Evolutionary conservation across 2,797 vertebrate genomes (phyloP).

Genomic region (Podargus strigoides): DNA sequence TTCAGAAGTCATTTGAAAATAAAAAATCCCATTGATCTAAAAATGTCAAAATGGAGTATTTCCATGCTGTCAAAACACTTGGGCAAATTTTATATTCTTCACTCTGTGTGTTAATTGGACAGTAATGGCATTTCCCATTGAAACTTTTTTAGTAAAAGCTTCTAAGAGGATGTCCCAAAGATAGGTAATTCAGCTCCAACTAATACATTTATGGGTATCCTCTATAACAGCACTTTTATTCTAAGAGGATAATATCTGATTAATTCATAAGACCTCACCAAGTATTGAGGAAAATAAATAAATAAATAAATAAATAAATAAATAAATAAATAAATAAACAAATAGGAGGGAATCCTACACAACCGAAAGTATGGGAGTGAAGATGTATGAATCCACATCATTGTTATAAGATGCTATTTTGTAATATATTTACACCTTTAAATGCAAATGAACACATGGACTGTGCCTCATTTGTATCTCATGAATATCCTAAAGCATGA

Average conservation of each 20-base stretch:
- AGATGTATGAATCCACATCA: not conserved
- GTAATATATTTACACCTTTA: not conserved
- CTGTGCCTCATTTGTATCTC: not conserved
- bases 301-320: too few relatives aligned
- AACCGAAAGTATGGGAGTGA: not conserved
- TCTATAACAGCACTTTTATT: not conserved
- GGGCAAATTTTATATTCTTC: not conserved
- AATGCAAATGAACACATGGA: not conserved
- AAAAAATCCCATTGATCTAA: not conserved
- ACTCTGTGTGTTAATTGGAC: not conserved
- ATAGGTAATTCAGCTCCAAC: not conserved
- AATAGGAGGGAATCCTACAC: rapidly evolving
- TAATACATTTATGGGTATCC: not conserved
- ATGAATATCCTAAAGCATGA: not conserved
- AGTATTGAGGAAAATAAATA: not conserved
- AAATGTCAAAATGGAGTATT: not conserved
- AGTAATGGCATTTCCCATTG: not conserved
- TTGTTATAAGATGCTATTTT: not conserved
- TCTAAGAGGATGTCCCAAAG: not conserved
- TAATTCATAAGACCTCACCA: not conserved
- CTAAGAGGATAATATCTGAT: not conserved
- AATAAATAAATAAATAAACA: too few relatives aligned
- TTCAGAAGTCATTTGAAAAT: not conserved
- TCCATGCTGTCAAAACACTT: not conserved
- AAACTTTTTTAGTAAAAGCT: not conserved